Percentiles rank a stretch among this genome's conserved stretches.
phyloP scores from a whole-genome alignment of 2,797 vertebrate species.

The Staurois parvus region DNA sequence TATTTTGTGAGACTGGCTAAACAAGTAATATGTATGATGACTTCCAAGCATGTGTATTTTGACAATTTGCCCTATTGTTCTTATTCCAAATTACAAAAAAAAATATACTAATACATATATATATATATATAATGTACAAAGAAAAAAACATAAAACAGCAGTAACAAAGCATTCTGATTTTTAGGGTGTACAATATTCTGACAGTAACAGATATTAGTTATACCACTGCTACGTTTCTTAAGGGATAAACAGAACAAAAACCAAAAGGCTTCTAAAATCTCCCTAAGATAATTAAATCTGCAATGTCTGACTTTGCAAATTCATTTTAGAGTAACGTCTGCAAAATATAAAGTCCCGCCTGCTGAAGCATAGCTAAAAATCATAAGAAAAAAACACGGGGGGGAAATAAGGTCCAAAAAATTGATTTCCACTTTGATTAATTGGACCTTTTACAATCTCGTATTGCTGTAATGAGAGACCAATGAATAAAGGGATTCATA shows the following conservation, averaged over 20 bases:
- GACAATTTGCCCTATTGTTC: too few relatives aligned
- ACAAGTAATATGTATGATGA: neutral
- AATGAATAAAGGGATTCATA: neutral
- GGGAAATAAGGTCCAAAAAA: neutral
- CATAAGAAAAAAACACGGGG: neutral
- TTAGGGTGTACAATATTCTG: neutral
- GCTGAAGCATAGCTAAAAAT: neutral
- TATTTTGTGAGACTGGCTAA: neutral
- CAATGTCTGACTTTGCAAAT: too few relatives aligned
- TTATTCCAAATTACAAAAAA: too few relatives aligned
- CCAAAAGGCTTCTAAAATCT: too few relatives aligned
- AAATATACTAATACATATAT: too few relatives aligned
- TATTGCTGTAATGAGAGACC: too few relatives aligned
- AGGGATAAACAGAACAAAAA: neutral
- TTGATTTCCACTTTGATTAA: neutral
- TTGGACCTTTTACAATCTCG: too few relatives aligned
- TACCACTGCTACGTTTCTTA: too few relatives aligned
- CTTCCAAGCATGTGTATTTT: neutral
- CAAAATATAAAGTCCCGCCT: neutral
- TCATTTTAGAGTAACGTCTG: too few relatives aligned
- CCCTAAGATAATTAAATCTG: too few relatives aligned
- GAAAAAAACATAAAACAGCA: neutral
- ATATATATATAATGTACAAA: too few relatives aligned
- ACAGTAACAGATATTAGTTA: neutral
- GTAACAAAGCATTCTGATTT: neutral